These are phyloP conservation scores for Ypsolopha sequella DNA, from an alignment of 2,888 invertebrate genomes.

Conservation along the genomic window DNA sequence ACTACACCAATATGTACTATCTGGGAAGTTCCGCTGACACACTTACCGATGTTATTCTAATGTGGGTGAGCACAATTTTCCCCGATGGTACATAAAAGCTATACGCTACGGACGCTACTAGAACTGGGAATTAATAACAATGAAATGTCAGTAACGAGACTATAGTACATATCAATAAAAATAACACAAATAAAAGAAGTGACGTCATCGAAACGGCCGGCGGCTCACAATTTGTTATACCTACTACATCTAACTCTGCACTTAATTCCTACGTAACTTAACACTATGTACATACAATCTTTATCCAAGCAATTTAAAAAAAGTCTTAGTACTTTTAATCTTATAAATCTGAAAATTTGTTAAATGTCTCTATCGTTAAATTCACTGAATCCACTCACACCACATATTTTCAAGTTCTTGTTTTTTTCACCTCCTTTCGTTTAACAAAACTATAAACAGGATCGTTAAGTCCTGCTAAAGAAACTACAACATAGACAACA, in stretches of 20 bases:
- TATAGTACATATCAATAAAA: constrained; percentile 9
- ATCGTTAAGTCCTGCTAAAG: constrained; percentile 50
- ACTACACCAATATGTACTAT: no score
- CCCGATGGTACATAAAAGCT: constrained; percentile 31
- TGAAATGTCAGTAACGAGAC: constrained; percentile 5
- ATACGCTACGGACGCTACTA: constrained; percentile 20
- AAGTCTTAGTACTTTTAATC: constrained; percentile 65
- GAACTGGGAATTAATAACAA: neutral
- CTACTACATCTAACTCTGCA: constrained; percentile 66
- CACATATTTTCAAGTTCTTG: constrained; percentile 37
- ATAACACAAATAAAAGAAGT: constrained; percentile 10
- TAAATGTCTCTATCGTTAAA: constrained; percentile 64
- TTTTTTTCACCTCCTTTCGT: constrained; percentile 28
- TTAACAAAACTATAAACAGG: constrained; percentile 52
- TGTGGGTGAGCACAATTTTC: neutral
- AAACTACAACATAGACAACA: constrained; percentile 45
- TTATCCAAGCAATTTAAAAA: constrained; percentile 63
- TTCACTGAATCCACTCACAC: constrained; percentile 64
- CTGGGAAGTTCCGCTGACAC: no score
- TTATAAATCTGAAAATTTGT: constrained; percentile 69
- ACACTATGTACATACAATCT: constrained; percentile 63
- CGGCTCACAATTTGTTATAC: constrained; percentile 61
- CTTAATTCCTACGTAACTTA: constrained; percentile 57
- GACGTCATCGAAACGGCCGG: constrained; percentile 6
- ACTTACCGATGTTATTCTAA: no score